Evolutionary conservation across 2,888 invertebrate species (phyloP).

Genomic region (Griposia aprilina): DNA sequence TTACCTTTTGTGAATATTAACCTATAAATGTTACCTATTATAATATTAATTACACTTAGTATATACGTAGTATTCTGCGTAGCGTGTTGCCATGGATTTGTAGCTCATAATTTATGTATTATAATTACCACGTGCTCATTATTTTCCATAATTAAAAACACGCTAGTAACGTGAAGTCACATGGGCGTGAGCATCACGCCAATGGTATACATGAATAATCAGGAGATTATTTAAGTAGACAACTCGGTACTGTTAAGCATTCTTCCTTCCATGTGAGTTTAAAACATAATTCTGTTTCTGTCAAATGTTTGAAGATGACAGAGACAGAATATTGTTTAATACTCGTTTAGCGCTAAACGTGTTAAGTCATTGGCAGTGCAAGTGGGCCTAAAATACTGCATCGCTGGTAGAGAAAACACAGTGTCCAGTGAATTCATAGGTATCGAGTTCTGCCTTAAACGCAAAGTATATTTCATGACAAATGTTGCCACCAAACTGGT

Average conservation of each 20-base stretch:
- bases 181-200: constrained; percentile 28
- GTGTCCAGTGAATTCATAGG: not conserved
- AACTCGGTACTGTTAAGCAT: not conserved
- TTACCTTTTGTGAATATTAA: not conserved
- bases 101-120: constrained; percentile 32
- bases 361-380: too few species aligned
- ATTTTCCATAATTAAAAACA: constrained; percentile 50
- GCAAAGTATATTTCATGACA: not conserved
- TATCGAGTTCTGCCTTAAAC: not conserved
- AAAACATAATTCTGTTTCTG: too few species aligned
- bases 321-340: too few species aligned
- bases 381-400: too few species aligned
- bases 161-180: constrained; percentile 47
- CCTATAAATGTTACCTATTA: constrained; percentile 12
- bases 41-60: constrained; percentile 1
- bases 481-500: not conserved
- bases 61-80: constrained; percentile 21
- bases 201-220: constrained; percentile 26
- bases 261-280: not conserved
- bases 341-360: too few species aligned
- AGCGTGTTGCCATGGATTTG: constrained; percentile 37
- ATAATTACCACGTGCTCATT: constrained; percentile 62
- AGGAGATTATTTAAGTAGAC: constrained; percentile 2
- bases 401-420: not conserved
- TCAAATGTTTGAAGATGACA: too few species aligned